phyloP scores from a whole-genome alignment of 2,113 vertebrate species.

The Colius striatus region DNA sequence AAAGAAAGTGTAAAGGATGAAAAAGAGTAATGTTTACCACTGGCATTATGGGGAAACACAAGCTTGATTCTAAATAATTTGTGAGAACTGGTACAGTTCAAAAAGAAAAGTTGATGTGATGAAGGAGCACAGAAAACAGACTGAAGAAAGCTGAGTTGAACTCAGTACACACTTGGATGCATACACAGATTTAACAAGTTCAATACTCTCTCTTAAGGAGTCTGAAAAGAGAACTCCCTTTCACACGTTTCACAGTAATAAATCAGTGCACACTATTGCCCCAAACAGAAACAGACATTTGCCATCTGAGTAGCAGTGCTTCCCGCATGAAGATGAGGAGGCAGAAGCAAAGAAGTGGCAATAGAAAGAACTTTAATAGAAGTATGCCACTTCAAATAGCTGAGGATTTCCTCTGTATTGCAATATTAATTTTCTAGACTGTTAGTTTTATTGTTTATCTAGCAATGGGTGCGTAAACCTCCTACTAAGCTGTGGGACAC shows the following conservation, averaged over 20 bases:
- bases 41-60: not conserved
- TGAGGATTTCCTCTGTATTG: not conserved
- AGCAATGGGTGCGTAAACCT: not conserved
- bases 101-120: not conserved
- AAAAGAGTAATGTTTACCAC: not conserved
- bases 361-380: not conserved
- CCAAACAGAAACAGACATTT: not conserved
- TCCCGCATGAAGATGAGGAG: not conserved
- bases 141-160: not conserved
- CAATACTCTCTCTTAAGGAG: not conserved
- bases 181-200: not conserved
- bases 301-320: not conserved
- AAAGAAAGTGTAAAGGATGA: not conserved
- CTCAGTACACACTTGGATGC: not conserved
- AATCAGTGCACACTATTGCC: not conserved
- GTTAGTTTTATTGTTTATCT: not conserved
- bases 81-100: not conserved
- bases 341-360: not conserved
- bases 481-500: not conserved
- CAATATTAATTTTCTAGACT: not conserved
- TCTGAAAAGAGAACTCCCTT: slow-evolving; percentile 25
- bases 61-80: not conserved
- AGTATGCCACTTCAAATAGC: not conserved
- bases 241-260: not conserved
- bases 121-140: not conserved